phyloP scores from a whole-genome alignment of 2,888 invertebrate genomes.

The Acanthacorydalis orientalis region DNA sequence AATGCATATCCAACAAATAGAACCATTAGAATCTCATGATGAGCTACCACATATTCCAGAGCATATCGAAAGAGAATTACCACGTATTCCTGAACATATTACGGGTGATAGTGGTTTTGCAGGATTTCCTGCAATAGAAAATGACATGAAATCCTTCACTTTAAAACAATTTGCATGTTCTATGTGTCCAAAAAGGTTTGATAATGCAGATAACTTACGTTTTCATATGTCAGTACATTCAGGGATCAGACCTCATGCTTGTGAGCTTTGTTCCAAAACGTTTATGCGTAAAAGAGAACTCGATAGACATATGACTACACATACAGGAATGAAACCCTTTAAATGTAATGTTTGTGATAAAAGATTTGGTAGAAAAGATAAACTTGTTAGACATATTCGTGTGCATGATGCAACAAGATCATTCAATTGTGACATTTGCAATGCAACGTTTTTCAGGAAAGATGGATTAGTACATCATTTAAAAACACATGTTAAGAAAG shows the following conservation, averaged over 20 bases:
- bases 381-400: constrained; percentile 46
- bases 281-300: constrained; percentile 53
- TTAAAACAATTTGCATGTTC: constrained; percentile 16
- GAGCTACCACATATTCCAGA: constrained; percentile 8
- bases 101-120: constrained; percentile 3
- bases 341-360: constrained; percentile 50
- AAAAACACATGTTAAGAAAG: constrained; percentile 28
- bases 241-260: constrained; percentile 37
- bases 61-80: constrained; percentile 13
- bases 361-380: constrained; percentile 50
- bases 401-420: constrained; percentile 40
- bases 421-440: constrained; percentile 45
- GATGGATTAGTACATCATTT: constrained; percentile 39
- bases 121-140: constrained; percentile 5
- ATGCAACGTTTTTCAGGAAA: constrained; percentile 38
- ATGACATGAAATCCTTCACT: constrained; percentile 3
- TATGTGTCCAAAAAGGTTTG: constrained; percentile 19
- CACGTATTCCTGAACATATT: neutral
- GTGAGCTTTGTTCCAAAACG: constrained; percentile 47
- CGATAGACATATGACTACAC: constrained; percentile 48
- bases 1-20: constrained; percentile 13
- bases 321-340: constrained; percentile 49
- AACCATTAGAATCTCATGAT: neutral
- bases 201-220: constrained; percentile 14
- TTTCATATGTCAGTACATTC: constrained; percentile 35